phyloP scores from a whole-genome alignment of 2,797 vertebrate species.

The Notamacropus eugenii region DNA sequence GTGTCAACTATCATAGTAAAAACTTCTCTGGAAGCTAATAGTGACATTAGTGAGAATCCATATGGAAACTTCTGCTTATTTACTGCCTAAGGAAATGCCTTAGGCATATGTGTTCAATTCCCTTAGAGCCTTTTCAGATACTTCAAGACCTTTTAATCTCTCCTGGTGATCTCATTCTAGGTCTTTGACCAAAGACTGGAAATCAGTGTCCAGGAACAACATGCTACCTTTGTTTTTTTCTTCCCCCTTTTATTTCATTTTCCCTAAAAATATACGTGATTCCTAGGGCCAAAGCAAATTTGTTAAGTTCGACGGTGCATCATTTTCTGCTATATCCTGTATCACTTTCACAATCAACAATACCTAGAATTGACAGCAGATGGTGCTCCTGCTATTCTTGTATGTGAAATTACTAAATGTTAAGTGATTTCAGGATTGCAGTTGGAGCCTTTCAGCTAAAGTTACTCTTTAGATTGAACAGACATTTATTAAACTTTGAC shows the following conservation, averaged over 20 bases:
- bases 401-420: not conserved
- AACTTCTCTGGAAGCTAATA: not conserved
- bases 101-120: not conserved
- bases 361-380: slow-evolving; percentile 63
- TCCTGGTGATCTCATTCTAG: not conserved
- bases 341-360: not conserved
- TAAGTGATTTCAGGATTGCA: not conserved
- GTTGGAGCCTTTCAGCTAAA: slow-evolving; percentile 16
- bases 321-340: not conserved
- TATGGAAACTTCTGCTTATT: not conserved
- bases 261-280: not conserved
- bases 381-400: slow-evolving; percentile 45
- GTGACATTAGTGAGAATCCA: not conserved
- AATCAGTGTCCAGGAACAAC: not conserved
- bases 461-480: slow-evolving; percentile 50
- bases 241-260: not conserved
- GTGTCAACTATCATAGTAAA: not conserved
- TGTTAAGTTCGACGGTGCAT: not conserved
- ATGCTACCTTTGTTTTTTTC: not conserved
- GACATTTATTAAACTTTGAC: slow-evolving; percentile 50
- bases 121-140: not conserved
- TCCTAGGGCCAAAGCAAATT: not conserved
- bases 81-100: not conserved
- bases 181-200: not conserved
- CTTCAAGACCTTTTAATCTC: not conserved